Evolutionary conservation across 2,113 vertebrate species (phyloP).

Genomic region (Crypturellus undulatus): DNA sequence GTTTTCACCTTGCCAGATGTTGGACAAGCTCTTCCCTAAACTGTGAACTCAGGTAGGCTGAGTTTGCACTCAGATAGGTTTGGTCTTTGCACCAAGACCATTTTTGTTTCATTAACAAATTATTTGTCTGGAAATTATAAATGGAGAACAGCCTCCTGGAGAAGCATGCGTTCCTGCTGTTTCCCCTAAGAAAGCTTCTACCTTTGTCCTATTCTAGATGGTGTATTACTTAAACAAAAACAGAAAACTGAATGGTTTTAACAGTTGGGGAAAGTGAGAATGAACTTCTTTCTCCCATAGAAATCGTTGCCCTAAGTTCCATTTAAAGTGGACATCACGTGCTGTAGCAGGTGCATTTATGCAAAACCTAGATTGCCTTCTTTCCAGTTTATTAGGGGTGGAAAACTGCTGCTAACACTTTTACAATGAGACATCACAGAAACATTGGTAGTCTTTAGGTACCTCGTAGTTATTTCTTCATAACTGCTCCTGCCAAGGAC

Average conservation of each 20-base stretch:
- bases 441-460: neutral
- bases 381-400: neutral
- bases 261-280: neutral
- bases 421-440: neutral
- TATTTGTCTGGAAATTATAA: neutral
- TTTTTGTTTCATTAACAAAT: neutral
- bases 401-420: neutral
- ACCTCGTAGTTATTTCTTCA: neutral
- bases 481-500: neutral
- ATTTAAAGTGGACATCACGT: neutral
- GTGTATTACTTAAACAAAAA: neutral
- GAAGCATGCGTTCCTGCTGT: neutral
- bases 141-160: neutral
- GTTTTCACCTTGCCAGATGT: neutral
- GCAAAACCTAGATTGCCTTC: rapidly evolving
- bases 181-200: neutral
- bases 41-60: neutral
- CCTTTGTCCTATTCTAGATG: neutral
- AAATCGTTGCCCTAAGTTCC: neutral
- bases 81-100: neutral
- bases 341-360: neutral
- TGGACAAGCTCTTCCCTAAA: neutral
- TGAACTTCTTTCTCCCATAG: neutral
- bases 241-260: neutral
- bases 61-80: too few relatives aligned